Percentiles rank a stretch among this genome's conserved stretches.
phyloP scores from a whole-genome alignment of 2,888 invertebrate genomes.

The Lasioglossum marginatum region DNA sequence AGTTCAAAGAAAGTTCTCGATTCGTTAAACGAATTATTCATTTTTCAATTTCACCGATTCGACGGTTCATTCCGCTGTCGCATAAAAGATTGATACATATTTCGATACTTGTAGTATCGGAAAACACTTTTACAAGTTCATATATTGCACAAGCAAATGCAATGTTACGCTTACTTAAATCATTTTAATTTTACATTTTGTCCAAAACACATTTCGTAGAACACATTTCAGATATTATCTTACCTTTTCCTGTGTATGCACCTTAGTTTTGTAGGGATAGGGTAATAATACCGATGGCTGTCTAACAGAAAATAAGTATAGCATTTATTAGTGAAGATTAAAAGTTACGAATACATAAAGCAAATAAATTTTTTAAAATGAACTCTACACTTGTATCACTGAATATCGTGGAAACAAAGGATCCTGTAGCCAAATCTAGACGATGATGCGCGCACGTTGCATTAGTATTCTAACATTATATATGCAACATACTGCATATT shows the following conservation, averaged over 20 bases:
- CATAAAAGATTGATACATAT: neutral
- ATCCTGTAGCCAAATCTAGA: neutral
- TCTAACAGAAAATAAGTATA: too few species aligned
- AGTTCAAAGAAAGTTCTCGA: slow-evolving; percentile 44
- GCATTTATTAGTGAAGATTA: too few species aligned
- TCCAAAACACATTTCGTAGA: neutral
- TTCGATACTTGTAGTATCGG: neutral
- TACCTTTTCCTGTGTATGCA: neutral
- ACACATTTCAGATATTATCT: neutral
- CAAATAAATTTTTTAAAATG: neutral
- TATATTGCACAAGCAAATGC: too few species aligned
- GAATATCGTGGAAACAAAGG: neutral
- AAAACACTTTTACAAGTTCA: neutral
- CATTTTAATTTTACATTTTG: neutral
- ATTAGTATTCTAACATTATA: slow-evolving; percentile 29
- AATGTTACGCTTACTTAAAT: too few species aligned
- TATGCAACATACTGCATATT: slow-evolving; percentile 25
- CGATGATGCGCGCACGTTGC: slow-evolving; percentile 12
- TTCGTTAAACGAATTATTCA: slow-evolving; percentile 36
- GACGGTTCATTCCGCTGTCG: neutral
- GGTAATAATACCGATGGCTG: neutral
- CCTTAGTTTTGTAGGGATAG: neutral
- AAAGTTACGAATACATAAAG: too few species aligned
- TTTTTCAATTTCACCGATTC: neutral
- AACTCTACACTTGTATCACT: neutral